Conservation (phyloP, 2,113 vertebrate genomes). For the Psammodynastes pulverulentus region DNA sequence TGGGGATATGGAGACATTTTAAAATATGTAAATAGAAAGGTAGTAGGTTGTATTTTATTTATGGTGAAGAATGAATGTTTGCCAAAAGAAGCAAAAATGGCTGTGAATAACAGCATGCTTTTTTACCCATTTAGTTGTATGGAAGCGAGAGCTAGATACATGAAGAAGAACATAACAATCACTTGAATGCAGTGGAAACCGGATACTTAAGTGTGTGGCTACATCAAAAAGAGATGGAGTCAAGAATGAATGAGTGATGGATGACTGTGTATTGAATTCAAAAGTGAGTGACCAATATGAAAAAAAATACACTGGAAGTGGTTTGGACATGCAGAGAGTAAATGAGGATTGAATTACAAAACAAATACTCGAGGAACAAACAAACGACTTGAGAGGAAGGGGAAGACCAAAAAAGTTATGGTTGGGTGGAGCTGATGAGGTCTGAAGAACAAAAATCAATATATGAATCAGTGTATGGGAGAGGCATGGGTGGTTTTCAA, state of each 20-base stretch:
- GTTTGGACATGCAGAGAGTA: not conserved
- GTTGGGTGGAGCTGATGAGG: not conserved
- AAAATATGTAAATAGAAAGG: not conserved
- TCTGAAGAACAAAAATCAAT: not conserved
- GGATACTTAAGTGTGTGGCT: not conserved
- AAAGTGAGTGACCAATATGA: not conserved
- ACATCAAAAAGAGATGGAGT: not conserved
- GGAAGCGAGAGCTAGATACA: not conserved
- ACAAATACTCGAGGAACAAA: not conserved
- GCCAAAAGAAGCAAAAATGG: not conserved
- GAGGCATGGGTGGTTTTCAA: not conserved
- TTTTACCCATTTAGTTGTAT: not conserved
- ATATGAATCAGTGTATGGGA: not conserved
- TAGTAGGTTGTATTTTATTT: not conserved
- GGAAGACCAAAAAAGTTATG: not conserved
- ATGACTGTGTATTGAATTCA: not conserved
- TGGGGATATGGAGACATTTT: not conserved
- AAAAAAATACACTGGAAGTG: not conserved
- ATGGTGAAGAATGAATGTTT: not conserved
- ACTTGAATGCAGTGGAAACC: not conserved
- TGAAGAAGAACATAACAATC: not conserved
- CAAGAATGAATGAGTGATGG: not conserved
- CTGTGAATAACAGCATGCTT: not conserved
- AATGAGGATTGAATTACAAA: not conserved
- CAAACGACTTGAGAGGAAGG: not conserved